Percentiles rank a stretch among this genome's conserved stretches.
Evolutionary conservation across 64 coral and sea anemone genomes (phyloP).

Genomic region (Astreopora myriophthalma): DNA sequence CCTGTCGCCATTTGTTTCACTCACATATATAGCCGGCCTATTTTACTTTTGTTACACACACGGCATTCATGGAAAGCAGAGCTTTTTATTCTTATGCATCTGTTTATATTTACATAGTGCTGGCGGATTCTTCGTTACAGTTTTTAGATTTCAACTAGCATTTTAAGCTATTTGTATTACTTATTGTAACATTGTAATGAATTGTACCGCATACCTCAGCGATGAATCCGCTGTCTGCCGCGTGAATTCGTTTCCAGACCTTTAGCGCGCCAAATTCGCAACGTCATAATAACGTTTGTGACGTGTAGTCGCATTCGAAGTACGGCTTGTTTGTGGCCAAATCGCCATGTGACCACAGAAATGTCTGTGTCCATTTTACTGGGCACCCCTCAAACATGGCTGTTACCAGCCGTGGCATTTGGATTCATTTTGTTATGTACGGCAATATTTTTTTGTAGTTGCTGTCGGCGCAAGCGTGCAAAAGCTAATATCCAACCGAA

Average conservation of each 20-base stretch:
- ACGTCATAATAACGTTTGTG: not conserved
- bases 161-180: too few species aligned
- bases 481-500: not conserved
- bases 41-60: too few species aligned
- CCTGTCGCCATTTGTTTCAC: too few species aligned
- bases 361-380: slow-evolving; percentile 8
- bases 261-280: not conserved
- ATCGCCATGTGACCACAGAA: not conserved
- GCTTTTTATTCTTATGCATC: too few species aligned
- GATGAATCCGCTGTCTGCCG: not conserved
- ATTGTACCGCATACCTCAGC: too few species aligned
- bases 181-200: too few species aligned
- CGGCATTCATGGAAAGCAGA: too few species aligned
- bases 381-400: not conserved
- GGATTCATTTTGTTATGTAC: not conserved
- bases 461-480: not conserved
- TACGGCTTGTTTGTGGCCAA: not conserved
- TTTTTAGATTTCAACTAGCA: too few species aligned
- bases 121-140: too few species aligned
- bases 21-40: too few species aligned
- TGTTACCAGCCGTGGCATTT: not conserved
- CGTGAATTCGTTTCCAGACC: not conserved
- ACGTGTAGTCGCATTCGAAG: not conserved
- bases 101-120: too few species aligned
- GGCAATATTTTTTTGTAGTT: not conserved